Evolutionary conservation across 2,888 invertebrate species (phyloP), one percentile per base, ranked within the genome.

Genomic region (Julus scandinavius): DNA sequence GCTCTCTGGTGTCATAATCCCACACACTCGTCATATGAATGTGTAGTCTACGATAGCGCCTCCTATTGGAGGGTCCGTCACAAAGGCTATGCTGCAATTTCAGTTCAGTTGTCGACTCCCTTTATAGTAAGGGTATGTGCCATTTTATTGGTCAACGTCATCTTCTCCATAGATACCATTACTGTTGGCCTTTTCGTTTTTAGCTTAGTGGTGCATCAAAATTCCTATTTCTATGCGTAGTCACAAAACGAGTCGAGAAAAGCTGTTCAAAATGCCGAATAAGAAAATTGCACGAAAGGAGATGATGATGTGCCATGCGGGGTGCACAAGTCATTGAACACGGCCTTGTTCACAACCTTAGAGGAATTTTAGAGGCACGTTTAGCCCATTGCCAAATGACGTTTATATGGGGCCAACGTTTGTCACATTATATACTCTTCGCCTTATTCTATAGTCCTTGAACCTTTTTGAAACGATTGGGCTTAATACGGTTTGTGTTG

Each of bases 281-380:
- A 38, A 80, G 80, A 72, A 80, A 20, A 80, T 80, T 38, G 80
- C 80, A 38, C 2, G 3, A 38, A 80, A 38, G 15, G 80, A 80
- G 80, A 13, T 80, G 80, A 80, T 80, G 80, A 80, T 80, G 38
- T 29, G 80, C 80, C 80, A 80, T 80, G 80, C 80, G 80, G 80
- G 80, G 80, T 80, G 80, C 80, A 80, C 80, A 80, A 80, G 80
- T 80, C 80, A 80, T 80, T 80, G 29, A 80, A 80, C 80, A 80
- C 11, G 80, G 80, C 80, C 80, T 80, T 80, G 80, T 38, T 80
- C 15, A 38, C 80, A 80, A 80, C 80, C 80, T 38, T 80, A 80
- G 80, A 13, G 80, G 80, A 80, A 80, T 80, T 29, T 80, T 29
- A 80, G 80, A 80, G 38, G 80, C 80, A 80, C 80, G 80, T 80